Base-by-base conservation (phyloP, 1,140 invertebrate genomes). In the Drosophila tristis region DNA sequence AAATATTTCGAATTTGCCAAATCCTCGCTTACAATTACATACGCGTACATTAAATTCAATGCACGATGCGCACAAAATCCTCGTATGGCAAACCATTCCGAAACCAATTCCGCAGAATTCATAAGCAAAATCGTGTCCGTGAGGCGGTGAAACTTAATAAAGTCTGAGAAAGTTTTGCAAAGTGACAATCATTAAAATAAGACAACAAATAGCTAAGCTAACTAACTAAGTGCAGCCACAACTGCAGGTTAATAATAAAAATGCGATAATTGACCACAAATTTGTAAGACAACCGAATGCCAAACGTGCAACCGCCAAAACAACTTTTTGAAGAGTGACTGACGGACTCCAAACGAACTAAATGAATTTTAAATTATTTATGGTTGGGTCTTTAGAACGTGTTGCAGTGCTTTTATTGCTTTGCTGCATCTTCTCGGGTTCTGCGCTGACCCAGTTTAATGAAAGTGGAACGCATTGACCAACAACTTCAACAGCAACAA, bases 401-500 rank as follows among this genome's bases (percentile, higher is more conserved):
- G 25, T 57, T 8, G 16, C 29, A 62, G 11, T 15, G n/a, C 8
- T 15, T 53, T n/a, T 26, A 53, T 68, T 70, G 73, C 63, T 59
- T 58, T 47, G 42, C 15, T 44, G 50, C 60, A 60, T 59, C 48
- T 57, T 44, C 62, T 63, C 50, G 57, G 67, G 42, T 74, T 49
- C 43, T 73, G 75, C 66, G 53, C 11, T 90, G 89, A 91, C 89
- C 89, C 80, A 91, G 89, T 91, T 91, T 79, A 50, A 56, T 74
- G 89, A 89, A 91, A 91, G 89, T 91, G 89, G 89, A 90, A 90
- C 87, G 76, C 73, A 81, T 67, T 78, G 71, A 70, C 84, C 74
- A 78, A 65, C 78, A 75, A 62, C 78, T 65, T 53, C 64, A 63
- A 56, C 61, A 29, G 35, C 63, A 59, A 54, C 73, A 42, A 71